Evolutionary conservation across 2,888 invertebrate species (phyloP).

Genomic region (Diadromus collaris): DNA sequence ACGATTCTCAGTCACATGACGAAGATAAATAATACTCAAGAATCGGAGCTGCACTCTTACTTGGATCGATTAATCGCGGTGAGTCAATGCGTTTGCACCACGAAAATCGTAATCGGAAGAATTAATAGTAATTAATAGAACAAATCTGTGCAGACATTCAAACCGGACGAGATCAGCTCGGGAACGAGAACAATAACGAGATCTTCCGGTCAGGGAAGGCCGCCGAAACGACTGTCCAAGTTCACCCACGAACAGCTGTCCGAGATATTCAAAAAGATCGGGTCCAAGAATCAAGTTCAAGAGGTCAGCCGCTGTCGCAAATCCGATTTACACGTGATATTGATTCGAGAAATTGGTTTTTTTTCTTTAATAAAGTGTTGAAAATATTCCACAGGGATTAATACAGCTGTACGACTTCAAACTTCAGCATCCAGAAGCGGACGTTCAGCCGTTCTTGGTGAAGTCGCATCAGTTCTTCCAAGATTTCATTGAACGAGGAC

Average conservation of each 20-base stretch:
- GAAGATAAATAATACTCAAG: slow-evolving; percentile 88
- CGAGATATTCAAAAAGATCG: slow-evolving; percentile 95
- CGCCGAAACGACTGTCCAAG: slow-evolving; percentile 85
- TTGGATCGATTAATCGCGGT: slow-evolving; percentile 91
- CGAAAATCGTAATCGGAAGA: neutral
- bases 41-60: slow-evolving; percentile 93
- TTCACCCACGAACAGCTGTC: slow-evolving; percentile 93
- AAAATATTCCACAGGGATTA: slow-evolving; percentile 84
- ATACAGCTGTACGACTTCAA: slow-evolving; percentile 90
- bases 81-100: slow-evolving; percentile 65
- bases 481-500: slow-evolving; percentile 90
- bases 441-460: slow-evolving; percentile 90
- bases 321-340: slow-evolving; percentile 20
- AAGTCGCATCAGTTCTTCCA: slow-evolving; percentile 93
- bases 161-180: slow-evolving; percentile 80
- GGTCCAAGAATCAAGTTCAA: slow-evolving; percentile 91
- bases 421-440: slow-evolving; percentile 90
- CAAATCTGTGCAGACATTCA: slow-evolving; percentile 78
- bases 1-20: slow-evolving; percentile 90
- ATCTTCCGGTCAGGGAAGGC: slow-evolving; percentile 71
- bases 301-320: slow-evolving; percentile 77
- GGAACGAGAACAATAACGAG: slow-evolving; percentile 70
- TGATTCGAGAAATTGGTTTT: neutral
- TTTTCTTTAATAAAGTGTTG: slow-evolving; percentile 4
- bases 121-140: slow-evolving; percentile 56